Conservation (phyloP, 2,113 vertebrate species). For the Daphoenositta chrysoptera region DNA sequence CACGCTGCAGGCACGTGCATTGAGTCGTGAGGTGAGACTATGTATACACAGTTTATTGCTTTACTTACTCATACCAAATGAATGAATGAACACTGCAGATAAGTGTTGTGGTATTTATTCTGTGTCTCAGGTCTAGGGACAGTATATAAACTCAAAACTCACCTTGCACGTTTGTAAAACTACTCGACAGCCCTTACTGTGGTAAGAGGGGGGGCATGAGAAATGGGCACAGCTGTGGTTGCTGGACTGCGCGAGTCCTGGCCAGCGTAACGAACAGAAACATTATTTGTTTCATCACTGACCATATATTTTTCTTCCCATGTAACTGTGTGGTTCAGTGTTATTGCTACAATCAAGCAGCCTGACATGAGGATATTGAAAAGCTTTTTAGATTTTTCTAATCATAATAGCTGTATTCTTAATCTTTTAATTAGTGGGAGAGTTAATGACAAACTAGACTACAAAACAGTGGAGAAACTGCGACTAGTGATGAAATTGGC, state of each 20-base stretch:
- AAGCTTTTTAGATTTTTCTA: background rate
- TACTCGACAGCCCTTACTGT: background rate
- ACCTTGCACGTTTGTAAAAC: background rate
- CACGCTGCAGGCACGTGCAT: constrained; percentile 68
- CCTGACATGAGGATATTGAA: background rate
- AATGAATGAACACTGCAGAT: background rate
- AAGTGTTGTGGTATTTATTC: background rate
- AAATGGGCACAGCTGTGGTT: background rate
- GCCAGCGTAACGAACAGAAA: background rate
- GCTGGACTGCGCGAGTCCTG: background rate
- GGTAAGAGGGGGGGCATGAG: background rate
- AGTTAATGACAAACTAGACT: background rate
- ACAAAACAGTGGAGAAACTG: background rate
- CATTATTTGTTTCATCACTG: background rate
- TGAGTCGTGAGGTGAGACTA: constrained; percentile 82
- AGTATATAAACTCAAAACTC: background rate
- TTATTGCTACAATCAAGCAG: background rate
- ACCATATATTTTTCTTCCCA: background rate
- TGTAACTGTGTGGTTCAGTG: background rate
- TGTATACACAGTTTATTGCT: background rate
- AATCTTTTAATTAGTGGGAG: background rate
- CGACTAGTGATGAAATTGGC: background rate
- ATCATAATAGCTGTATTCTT: background rate
- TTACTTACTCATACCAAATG: background rate
- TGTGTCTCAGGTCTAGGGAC: background rate